Percentiles rank a stretch among this genome's conserved stretches.
Conservation (phyloP, 2,113 vertebrate species). For the Protobothrops mucrosquamatus region DNA sequence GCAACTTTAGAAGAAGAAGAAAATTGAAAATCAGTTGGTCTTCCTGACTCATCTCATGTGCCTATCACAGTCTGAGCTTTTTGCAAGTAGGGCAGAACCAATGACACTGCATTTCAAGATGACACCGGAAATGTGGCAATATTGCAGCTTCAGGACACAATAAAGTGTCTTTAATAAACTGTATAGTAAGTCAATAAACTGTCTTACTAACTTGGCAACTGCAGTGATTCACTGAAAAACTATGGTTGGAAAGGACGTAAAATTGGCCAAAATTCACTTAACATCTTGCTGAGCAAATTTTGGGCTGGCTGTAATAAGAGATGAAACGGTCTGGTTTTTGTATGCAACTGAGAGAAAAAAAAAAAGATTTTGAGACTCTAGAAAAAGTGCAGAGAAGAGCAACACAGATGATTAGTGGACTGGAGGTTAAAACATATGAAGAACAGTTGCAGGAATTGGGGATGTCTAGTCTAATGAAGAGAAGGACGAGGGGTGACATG, state of each 20-base stretch:
- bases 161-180: too few species aligned
- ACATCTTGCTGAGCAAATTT: background rate
- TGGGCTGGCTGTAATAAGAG: background rate
- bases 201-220: background rate
- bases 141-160: background rate
- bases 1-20: background rate
- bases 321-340: conserved; percentile 20
- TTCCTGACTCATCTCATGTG: background rate
- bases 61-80: background rate
- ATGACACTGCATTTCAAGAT: background rate
- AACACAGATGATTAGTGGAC: too few species aligned
- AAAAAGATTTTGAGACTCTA: background rate
- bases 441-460: too few species aligned
- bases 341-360: background rate
- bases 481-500: too few species aligned
- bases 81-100: background rate
- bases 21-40: background rate
- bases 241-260: background rate
- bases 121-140: background rate
- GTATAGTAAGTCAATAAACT: too few species aligned
- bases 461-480: too few species aligned
- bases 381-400: too few species aligned
- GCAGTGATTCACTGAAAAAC: background rate
- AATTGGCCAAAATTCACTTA: background rate
- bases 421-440: too few species aligned